Evolutionary conservation across 2,888 invertebrate genomes (phyloP).

Genomic region (Dendrolimus houi): DNA sequence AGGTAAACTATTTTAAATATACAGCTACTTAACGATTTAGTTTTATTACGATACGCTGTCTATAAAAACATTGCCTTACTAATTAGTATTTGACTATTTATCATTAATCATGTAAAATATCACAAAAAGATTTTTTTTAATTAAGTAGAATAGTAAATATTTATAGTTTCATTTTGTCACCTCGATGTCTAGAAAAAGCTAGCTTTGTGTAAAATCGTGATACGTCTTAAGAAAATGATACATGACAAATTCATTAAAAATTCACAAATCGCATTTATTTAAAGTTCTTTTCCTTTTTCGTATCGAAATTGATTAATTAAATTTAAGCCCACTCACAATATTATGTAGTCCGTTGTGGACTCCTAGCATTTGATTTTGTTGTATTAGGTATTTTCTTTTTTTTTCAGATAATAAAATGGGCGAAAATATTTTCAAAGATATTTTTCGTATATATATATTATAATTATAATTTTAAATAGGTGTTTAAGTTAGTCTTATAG

Average conservation of each 20-base stretch:
- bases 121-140: conserved; percentile 22
- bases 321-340: too few relatives aligned
- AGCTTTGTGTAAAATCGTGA: conserved; percentile 31
- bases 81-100: conserved; percentile 36
- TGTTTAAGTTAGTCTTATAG: neutral
- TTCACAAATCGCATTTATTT: too few relatives aligned
- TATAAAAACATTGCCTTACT: conserved; percentile 62
- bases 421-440: too few relatives aligned
- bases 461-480: neutral
- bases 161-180: conserved; percentile 20
- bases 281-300: too few relatives aligned
- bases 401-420: too few relatives aligned
- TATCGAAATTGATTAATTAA: too few relatives aligned
- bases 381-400: too few relatives aligned
- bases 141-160: neutral
- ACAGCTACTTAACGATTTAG: conserved; percentile 3
- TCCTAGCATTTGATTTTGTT: too few relatives aligned
- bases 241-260: too few relatives aligned
- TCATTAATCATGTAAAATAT: conserved; percentile 38
- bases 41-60: conserved; percentile 38
- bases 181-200: conserved; percentile 51
- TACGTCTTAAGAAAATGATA: too few relatives aligned
- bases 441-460: too few relatives aligned
- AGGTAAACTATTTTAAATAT: conserved; percentile 3
- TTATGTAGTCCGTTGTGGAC: too few relatives aligned